Percentiles rank a stretch among this genome's conserved stretches.
phyloP scores from a whole-genome alignment of 2,113 vertebrate species.

The Brienomyrus brachyistius region DNA sequence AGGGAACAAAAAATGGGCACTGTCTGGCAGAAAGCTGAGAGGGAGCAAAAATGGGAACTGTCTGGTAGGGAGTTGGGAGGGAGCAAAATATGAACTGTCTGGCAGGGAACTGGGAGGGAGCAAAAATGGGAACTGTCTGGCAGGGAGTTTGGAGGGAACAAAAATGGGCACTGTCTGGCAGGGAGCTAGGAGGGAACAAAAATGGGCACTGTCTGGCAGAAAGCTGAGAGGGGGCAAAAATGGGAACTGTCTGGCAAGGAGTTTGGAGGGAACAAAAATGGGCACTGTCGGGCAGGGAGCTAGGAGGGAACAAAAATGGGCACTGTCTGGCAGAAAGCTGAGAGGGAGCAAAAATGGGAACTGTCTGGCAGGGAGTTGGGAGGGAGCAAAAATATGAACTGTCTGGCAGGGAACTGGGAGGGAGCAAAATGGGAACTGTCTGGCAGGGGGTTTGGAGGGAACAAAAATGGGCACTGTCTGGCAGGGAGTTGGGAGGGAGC shows the following conservation, averaged over 20 bases:
- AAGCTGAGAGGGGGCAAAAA: no score
- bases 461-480: background rate
- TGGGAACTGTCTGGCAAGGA: background rate
- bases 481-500: background rate
- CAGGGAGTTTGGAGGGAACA: background rate
- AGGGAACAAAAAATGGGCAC: background rate
- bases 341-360: background rate
- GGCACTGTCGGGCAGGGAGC: background rate
- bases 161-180: background rate
- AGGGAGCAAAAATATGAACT: background rate
- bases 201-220: background rate
- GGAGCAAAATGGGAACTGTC: background rate
- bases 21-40: background rate
- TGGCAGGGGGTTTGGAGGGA: background rate
- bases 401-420: background rate
- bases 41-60: background rate
- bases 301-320: background rate
- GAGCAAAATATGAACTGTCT: background rate
- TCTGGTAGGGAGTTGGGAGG: background rate
- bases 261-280: background rate
- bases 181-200: background rate
- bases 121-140: background rate
- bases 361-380: no score
- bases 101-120: background rate
- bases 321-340: background rate